phyloP scores from a whole-genome alignment of 1,140 invertebrate genomes.

The Whitmania pigra region DNA sequence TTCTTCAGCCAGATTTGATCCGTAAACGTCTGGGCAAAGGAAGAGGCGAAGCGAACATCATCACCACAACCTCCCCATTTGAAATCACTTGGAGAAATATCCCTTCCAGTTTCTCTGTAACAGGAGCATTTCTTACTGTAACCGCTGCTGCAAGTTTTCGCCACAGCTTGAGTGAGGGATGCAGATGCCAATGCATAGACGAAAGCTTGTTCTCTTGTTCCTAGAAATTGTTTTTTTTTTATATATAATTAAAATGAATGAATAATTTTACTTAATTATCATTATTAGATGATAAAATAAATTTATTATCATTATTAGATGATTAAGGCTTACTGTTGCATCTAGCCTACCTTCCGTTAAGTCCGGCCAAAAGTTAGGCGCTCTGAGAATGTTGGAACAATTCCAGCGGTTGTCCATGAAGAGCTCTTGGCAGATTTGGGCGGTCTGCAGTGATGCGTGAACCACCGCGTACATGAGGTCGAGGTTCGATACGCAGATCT shows the following conservation, averaged over 20 bases:
- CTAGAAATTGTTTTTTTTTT: constrained; percentile 35
- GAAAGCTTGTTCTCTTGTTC: constrained; percentile 62
- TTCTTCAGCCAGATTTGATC: constrained; percentile 12
- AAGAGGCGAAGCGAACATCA: constrained; percentile 37
- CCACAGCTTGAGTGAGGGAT: constrained; percentile 55
- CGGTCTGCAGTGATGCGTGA: constrained; percentile 54
- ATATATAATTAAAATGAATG: too few relatives aligned
- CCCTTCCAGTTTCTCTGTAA: constrained; percentile 46
- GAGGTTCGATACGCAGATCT: constrained; percentile 50
- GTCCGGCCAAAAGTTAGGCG: constrained; percentile 63
- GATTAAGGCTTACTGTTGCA: too few relatives aligned
- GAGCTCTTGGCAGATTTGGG: constrained; percentile 56
- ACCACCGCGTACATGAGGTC: constrained; percentile 63
- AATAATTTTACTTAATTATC: too few relatives aligned
- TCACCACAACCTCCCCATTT: constrained; percentile 62
- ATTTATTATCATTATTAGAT: too few relatives aligned
- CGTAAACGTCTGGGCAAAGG: constrained; percentile 19
- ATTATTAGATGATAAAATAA: too few relatives aligned
- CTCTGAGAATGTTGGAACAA: constrained; percentile 62
- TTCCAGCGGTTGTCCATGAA: constrained; percentile 67
- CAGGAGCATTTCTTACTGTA: constrained; percentile 55
- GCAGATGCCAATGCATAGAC: constrained; percentile 59
- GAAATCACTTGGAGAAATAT: constrained; percentile 44
- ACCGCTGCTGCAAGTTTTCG: constrained; percentile 57
- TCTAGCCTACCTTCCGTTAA: constrained; percentile 53